A percentile compares a stretch with the other conserved stretches of the same genome.
These are phyloP conservation scores for Pteronotus mesoamericanus DNA, from an alignment of 2,797 vertebrate genomes.

Conservation along the genomic window DNA sequence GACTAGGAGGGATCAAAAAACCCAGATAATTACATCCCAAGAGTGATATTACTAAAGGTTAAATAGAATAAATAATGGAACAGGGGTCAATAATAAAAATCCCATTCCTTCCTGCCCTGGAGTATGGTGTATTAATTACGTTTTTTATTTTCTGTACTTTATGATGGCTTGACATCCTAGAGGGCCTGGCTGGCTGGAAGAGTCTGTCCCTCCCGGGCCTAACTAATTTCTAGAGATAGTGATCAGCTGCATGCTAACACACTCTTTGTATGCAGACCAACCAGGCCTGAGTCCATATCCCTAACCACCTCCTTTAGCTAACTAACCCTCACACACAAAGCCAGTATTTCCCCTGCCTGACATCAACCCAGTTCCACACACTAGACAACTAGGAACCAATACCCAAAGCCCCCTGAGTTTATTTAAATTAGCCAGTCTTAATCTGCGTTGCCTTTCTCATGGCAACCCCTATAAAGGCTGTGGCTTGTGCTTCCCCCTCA, in stretches of 20 bases:
- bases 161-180: background rate
- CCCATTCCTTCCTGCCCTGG: background rate
- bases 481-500: background rate
- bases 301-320: background rate
- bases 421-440: background rate
- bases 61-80: background rate
- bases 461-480: background rate
- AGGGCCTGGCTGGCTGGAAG: background rate
- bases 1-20: background rate
- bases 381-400: background rate
- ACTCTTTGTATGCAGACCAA: background rate
- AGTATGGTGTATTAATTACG: background rate
- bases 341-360: background rate
- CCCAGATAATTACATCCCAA: background rate
- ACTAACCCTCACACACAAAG: background rate
- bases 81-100: background rate
- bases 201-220: background rate
- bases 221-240: background rate
- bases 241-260: background rate
- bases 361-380: background rate
- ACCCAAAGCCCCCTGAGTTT: background rate
- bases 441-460: background rate
- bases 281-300: background rate
- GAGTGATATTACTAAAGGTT: background rate
- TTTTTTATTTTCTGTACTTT: background rate